A percentile compares a stretch with the other conserved stretches of the same genome.
These are phyloP conservation scores for Diaperis boleti DNA, from an alignment of 2,888 invertebrate species.

Conservation along the genomic window DNA sequence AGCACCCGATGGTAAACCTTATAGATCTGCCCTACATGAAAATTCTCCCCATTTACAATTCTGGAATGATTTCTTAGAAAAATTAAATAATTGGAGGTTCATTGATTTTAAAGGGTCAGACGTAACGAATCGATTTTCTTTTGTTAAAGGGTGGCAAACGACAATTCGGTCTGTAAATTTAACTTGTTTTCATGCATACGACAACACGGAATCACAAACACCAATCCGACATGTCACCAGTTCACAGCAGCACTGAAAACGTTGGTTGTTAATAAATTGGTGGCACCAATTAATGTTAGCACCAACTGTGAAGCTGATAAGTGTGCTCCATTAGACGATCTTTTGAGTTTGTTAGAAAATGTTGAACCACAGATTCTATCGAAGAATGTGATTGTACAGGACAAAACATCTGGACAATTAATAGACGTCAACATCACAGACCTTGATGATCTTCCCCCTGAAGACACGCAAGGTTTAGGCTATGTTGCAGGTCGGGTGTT, in stretches of 20 bases:
- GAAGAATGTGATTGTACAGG: too few relatives aligned
- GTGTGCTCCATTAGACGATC: background rate
- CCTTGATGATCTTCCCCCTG: constrained; percentile 2
- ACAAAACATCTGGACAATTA: background rate
- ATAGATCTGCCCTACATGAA: background rate
- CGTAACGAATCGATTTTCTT: background rate
- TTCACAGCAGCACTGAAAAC: constrained; percentile 27
- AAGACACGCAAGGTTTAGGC: background rate
- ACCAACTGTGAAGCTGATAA: constrained; percentile 9
- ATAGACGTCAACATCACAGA: background rate
- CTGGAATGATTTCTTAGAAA: background rate
- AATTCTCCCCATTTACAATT: background rate
- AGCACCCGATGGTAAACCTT: background rate
- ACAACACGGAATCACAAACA: constrained; percentile 9
- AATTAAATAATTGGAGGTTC: background rate
- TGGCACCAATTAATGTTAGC: background rate
- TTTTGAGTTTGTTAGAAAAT: constrained; percentile 2
- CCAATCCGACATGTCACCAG: constrained; percentile 13
- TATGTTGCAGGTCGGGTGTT: constrained; percentile 18
- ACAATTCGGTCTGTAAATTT: background rate
- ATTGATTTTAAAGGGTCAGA: background rate
- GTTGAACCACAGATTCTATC: too few relatives aligned
- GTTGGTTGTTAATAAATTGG: constrained; percentile 16
- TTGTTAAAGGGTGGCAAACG: background rate
- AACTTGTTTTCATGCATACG: constrained; percentile 17